phyloP scores from a whole-genome alignment of 2,797 vertebrate genomes.

The Chloroceryle amazona region DNA sequence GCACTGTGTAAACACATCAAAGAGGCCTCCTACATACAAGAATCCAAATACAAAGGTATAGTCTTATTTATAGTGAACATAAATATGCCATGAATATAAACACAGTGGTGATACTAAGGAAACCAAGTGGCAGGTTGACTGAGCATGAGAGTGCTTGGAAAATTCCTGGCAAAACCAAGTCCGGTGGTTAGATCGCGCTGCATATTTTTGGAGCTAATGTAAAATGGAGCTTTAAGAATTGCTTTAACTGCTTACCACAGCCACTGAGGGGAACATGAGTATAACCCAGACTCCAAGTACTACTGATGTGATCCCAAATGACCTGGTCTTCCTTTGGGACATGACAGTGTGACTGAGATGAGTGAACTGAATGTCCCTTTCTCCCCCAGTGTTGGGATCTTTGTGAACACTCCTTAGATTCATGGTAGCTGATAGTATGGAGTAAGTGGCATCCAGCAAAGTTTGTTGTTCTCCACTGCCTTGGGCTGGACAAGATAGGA shows the following conservation, averaged over 20 bases:
- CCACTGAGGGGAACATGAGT: fast-evolving
- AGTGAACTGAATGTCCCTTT: background rate
- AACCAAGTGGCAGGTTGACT: background rate
- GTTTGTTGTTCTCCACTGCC: background rate
- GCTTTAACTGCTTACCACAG: background rate
- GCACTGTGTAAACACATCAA: background rate
- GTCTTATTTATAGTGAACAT: background rate
- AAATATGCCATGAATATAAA: background rate
- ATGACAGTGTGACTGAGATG: background rate
- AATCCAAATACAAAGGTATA: background rate
- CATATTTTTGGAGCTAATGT: background rate
- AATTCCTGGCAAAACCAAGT: background rate
- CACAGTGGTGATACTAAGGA: background rate
- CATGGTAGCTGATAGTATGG: background rate
- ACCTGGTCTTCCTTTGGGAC: background rate
- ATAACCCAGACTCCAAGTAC: background rate
- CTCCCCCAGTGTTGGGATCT: background rate
- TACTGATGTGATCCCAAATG: fast-evolving
- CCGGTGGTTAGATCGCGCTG: background rate
- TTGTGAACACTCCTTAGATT: background rate
- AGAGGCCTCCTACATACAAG: background rate
- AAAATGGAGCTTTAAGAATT: background rate
- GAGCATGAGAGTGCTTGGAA: background rate
- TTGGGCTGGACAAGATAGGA: background rate
- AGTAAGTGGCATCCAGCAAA: background rate